Percentiles rank a stretch among this genome's conserved stretches.
Conservation (phyloP, 2,797 vertebrate species). For the Poecilia gillii region DNA sequence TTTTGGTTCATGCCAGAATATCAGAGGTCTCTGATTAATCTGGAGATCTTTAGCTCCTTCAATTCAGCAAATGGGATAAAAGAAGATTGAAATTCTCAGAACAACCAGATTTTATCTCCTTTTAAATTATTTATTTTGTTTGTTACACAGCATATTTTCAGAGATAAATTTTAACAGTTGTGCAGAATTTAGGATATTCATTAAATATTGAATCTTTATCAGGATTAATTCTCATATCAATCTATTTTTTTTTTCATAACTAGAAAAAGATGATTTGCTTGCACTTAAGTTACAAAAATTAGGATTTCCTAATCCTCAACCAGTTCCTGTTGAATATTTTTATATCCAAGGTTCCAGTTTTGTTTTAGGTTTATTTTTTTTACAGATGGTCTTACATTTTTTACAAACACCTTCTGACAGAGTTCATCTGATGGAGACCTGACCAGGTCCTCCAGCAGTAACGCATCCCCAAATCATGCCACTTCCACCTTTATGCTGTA, state of each 20-base stretch:
- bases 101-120: not conserved
- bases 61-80: not conserved
- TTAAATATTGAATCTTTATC: not conserved
- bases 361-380: not conserved
- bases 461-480: not conserved
- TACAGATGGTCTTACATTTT: not conserved
- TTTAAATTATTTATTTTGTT: not conserved
- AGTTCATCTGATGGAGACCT: not conserved
- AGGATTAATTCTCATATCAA: not conserved
- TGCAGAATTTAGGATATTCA: not conserved
- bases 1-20: slow-evolving; percentile 30
- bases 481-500: not conserved
- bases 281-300: not conserved
- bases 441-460: not conserved
- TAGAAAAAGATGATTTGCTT: not conserved
- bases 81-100: not conserved
- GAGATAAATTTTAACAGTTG: not conserved
- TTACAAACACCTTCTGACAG: not conserved
- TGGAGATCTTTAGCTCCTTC: slow-evolving; percentile 33
- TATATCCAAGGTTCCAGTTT: not conserved
- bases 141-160: not conserved
- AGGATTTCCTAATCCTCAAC: not conserved
- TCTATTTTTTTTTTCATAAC: not conserved
- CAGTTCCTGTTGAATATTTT: not conserved
- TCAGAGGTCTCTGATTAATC: slow-evolving; percentile 29